Base-by-base conservation (phyloP, 2,113 vertebrate species). In the Cyprinodon tularosa region DNA sequence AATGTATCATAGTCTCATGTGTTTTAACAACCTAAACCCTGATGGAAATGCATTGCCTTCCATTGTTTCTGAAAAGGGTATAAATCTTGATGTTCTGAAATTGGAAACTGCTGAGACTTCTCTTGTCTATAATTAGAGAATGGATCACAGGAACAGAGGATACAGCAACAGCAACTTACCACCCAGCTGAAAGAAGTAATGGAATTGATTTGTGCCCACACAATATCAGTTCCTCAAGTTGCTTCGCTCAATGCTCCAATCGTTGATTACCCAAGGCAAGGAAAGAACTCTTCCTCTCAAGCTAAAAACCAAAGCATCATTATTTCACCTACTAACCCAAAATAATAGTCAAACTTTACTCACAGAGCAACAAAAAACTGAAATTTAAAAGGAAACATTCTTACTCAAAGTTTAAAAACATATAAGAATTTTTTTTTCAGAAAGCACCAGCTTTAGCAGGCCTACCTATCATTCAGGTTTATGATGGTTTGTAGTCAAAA, bases 171-270 rank as follows among this genome's bases (percentile, higher is more conserved):
- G 50, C 20, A 57, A 57, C 50, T 20, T n/a, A 57, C 50, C 7
- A 9, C 50, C 50, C 17, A 57, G 50, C 50, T 57, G 50, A 57
- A 57, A 57, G 50, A 57, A 8, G 50, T 57, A 57, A 20, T 57
- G 50, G 50, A n/a, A 57, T 57, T 57, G 50, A 57, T 57, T 57
- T 57, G 50, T 57, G 50, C 50, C 50, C 50, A 57, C 50, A 57
- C 50, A 57, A 57, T n/a, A 57, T 20, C 50, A 57, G 50, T n/a
- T 57, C 50, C 50, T 57, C 50, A 20, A 57, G 50, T 57, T 57
- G 50, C 17, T 9, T n/a, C 50, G 50, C 17, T 57, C 50, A 57
- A 57, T 57, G 17, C 9, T 57, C 17, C 50, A 7, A 57, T 57
- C 50, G 17, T 20, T 57, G 20, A 57, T 57, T 57, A 57, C 50